Conservation (phyloP, 2,888 invertebrate species). For the Sussaba pulchella region DNA sequence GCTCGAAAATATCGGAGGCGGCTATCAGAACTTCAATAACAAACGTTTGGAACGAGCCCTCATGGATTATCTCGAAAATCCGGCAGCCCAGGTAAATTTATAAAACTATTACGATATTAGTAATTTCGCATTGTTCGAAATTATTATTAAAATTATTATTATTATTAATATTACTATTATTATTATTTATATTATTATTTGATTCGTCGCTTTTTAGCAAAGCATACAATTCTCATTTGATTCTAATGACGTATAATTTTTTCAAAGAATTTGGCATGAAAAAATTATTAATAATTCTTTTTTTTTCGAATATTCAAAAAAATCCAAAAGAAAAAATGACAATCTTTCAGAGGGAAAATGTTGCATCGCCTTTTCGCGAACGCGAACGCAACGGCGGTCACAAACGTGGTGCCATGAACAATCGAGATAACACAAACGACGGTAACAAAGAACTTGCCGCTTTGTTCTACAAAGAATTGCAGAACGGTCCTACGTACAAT, state of each 20-base stretch:
- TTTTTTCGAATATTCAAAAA: too few species aligned
- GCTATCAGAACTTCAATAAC: slow-evolving; percentile 81
- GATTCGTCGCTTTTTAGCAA: too few species aligned
- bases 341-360: slow-evolving; percentile 68
- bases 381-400: slow-evolving; percentile 76
- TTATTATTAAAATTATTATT: too few species aligned
- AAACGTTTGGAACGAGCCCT: slow-evolving; percentile 75
- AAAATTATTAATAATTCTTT: too few species aligned
- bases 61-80: slow-evolving; percentile 76
- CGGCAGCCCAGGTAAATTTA: slow-evolving; percentile 73
- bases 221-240: too few species aligned
- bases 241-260: too few species aligned
- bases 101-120: neutral
- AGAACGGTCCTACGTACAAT: slow-evolving; percentile 69
- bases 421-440: slow-evolving; percentile 33
- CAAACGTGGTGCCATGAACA: slow-evolving; percentile 70
- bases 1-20: slow-evolving; percentile 83
- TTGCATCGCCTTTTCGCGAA: slow-evolving; percentile 79
- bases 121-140: too few species aligned
- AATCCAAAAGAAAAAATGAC: neutral
- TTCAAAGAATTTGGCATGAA: too few species aligned
- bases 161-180: too few species aligned
- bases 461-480: slow-evolving; percentile 72
- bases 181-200: too few species aligned
- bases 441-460: slow-evolving; percentile 69